Percentiles rank a stretch among this genome's conserved stretches.
Conservation (phyloP, 2,113 vertebrate genomes). For the Perognathus longimembris region DNA sequence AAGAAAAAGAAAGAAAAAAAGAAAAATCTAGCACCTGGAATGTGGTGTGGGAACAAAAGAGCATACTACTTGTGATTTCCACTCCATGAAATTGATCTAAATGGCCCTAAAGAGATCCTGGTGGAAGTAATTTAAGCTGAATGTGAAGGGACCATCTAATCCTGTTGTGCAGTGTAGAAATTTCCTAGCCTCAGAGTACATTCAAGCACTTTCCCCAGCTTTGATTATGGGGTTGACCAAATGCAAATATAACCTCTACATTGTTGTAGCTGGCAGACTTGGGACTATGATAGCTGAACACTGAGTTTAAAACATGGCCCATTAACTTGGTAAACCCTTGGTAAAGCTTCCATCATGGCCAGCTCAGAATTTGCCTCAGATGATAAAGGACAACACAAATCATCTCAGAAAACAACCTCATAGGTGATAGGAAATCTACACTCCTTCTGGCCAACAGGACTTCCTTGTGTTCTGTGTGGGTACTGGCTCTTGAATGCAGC, state of each 20-base stretch:
- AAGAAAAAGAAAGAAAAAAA: background rate
- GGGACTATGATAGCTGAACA: background rate
- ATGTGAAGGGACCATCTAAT: background rate
- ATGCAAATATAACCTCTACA: constrained; percentile 38
- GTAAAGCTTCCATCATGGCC: background rate
- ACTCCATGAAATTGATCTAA: constrained; percentile 37
- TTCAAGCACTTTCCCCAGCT: background rate
- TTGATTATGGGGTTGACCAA: constrained; percentile 16
- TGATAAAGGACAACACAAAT: background rate
- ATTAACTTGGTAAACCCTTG: background rate
- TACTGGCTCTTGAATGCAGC: background rate
- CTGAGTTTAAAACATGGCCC: background rate
- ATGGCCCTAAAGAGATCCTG: constrained; percentile 19
- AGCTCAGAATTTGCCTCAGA: background rate
- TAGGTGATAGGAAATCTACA: no score
- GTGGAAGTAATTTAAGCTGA: constrained; percentile 41
- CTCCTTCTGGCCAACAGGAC: background rate
- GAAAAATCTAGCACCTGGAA: background rate
- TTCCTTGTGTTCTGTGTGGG: background rate
- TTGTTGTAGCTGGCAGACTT: background rate
- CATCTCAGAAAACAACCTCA: no score
- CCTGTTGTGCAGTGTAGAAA: background rate
- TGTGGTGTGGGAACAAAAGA: background rate
- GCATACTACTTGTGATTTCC: background rate
- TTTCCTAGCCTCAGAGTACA: background rate